A percentile compares a stretch with the other conserved stretches of the same genome.
These are phyloP conservation scores for Pteropus rufus DNA, from an alignment of 2,797 vertebrate genomes.

Conservation along the genomic window DNA sequence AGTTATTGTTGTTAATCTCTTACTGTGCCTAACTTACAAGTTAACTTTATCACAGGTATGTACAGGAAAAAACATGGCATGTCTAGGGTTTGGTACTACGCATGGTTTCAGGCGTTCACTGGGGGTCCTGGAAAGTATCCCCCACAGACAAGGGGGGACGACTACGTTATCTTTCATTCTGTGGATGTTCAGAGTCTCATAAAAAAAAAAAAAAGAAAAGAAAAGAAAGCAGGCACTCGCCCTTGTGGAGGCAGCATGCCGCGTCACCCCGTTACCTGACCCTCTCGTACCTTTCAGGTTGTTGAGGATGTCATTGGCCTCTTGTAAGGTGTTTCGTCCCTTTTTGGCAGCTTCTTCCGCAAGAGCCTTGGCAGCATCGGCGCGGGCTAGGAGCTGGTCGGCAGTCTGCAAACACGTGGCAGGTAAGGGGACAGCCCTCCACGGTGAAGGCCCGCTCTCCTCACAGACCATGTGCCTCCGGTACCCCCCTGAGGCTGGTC, in stretches of 20 bases:
- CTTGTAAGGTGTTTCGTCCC: conserved; percentile 90
- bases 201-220: neutral
- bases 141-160: too few relatives aligned
- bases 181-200: neutral
- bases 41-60: neutral
- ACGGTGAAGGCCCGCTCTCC: neutral
- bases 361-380: conserved; percentile 94
- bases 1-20: neutral
- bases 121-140: neutral
- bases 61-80: too few relatives aligned
- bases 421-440: neutral
- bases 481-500: neutral
- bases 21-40: neutral
- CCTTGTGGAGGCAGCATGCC: neutral
- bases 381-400: conserved; percentile 95
- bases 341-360: conserved; percentile 95
- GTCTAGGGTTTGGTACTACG: neutral
- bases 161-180: neutral
- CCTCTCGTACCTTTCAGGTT: conserved; percentile 90
- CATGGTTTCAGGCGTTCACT: neutral
- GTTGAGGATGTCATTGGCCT: conserved; percentile 92
- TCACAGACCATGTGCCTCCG: neutral
- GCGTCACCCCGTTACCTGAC: rapidly evolving
- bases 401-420: conserved; percentile 88
- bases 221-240: neutral